phyloP scores from a whole-genome alignment of 2,113 vertebrate genomes.

The Gobius niger region DNA sequence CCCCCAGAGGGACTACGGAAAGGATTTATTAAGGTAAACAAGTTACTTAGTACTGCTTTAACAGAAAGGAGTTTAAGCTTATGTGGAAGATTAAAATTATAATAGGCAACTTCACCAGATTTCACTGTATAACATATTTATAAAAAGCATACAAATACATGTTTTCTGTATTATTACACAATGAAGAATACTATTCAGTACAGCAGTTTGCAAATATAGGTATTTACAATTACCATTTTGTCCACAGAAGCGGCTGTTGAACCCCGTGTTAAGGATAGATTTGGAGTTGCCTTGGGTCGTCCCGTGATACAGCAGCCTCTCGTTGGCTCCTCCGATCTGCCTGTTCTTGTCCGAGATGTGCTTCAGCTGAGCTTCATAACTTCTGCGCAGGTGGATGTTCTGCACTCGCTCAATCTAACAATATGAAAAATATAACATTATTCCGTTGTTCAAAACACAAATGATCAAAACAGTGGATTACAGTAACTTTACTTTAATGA shows the following conservation, averaged over 20 bases:
- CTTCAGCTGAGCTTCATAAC: constrained; percentile 41
- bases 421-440: neutral
- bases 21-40: too few species aligned
- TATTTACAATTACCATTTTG: constrained; percentile 63
- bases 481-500: constrained; percentile 44
- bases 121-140: too few species aligned
- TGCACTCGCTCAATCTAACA: constrained; percentile 59
- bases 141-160: too few species aligned
- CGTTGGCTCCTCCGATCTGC: neutral
- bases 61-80: too few species aligned
- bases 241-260: constrained; percentile 65
- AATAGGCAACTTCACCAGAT: too few species aligned
- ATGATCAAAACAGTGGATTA: neutral
- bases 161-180: too few species aligned
- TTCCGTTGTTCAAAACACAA: neutral
- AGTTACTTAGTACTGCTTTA: too few species aligned
- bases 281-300: constrained; percentile 28
- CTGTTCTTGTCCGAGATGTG: constrained; percentile 37
- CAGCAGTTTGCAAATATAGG: neutral
- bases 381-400: constrained; percentile 41
- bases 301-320: constrained; percentile 59
- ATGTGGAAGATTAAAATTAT: too few species aligned
- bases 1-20: too few species aligned
- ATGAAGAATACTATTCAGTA: too few species aligned
- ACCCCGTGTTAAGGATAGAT: constrained; percentile 54